These are phyloP conservation scores for Protomyctophum bolini DNA, from an alignment of 2,113 vertebrate species.

Conservation along the genomic window DNA sequence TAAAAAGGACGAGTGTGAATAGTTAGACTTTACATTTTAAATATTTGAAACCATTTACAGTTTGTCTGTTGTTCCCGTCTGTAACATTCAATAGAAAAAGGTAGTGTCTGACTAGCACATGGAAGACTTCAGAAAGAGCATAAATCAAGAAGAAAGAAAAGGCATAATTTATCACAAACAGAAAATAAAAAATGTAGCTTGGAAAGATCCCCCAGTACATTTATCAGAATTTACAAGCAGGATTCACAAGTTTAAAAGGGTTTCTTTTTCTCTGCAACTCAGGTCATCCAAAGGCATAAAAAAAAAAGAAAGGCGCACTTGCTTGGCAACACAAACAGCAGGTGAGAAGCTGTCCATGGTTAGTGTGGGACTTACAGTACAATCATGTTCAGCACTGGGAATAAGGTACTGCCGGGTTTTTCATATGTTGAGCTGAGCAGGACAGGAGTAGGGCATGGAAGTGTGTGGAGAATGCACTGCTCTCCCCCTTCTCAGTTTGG, in stretches of 20 bases:
- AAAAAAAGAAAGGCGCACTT: conserved; percentile 33
- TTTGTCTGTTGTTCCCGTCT: conserved; percentile 16
- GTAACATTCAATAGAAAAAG: conserved; percentile 22
- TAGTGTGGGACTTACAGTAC: conserved; percentile 37
- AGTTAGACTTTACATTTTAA: background rate
- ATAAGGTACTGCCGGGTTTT: background rate
- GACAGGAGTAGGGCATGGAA: conserved; percentile 16
- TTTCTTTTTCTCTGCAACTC: conserved; percentile 71
- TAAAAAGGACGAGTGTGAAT: no score
- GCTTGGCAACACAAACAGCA: conserved; percentile 55
- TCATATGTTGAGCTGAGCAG: conserved; percentile 22
- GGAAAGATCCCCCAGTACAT: conserved; percentile 16
- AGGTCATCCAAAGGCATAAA: conserved; percentile 44
- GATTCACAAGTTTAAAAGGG: conserved; percentile 39
- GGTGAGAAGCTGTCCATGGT: conserved; percentile 42
- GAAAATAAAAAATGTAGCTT: conserved; percentile 31
- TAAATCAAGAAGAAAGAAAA: conserved; percentile 18
- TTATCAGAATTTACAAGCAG: conserved; percentile 51
- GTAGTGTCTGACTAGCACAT: background rate
- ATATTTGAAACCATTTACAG: background rate
- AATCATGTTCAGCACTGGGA: conserved; percentile 37
- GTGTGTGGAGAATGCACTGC: conserved; percentile 23
- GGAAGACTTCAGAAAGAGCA: conserved; percentile 2
- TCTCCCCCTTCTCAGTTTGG: conserved; percentile 36
- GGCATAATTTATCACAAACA: conserved; percentile 26